Conservation (phyloP, 2,888 invertebrate species). For the Ganaspis brasiliensis region DNA sequence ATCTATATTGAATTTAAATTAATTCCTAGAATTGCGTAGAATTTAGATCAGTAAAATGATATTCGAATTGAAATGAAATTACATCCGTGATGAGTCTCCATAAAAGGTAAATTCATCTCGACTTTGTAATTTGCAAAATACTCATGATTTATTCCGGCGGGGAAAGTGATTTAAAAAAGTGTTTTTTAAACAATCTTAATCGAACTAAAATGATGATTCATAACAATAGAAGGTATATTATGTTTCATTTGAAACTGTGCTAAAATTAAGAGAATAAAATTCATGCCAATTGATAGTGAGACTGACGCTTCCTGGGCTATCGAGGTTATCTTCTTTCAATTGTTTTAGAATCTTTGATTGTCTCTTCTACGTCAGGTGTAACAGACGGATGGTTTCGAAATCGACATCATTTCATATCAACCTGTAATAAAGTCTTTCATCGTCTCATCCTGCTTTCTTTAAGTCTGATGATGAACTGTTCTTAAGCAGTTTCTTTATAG, state of each 20-base stretch:
- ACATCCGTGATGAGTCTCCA: background rate
- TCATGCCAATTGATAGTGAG: slow-evolving; percentile 25
- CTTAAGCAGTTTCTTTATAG: background rate
- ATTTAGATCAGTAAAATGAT: too few relatives aligned
- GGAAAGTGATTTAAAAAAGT: too few relatives aligned
- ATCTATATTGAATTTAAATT: too few relatives aligned
- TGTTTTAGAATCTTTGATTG: slow-evolving; percentile 28
- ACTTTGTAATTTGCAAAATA: background rate
- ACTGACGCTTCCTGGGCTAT: slow-evolving; percentile 25
- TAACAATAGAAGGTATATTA: background rate
- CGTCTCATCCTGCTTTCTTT: background rate
- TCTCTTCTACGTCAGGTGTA: slow-evolving; percentile 10
- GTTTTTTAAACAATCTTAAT: background rate
- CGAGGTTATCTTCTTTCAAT: slow-evolving; percentile 23
- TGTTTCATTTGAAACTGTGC: background rate
- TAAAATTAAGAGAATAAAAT: slow-evolving; percentile 20
- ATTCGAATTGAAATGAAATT: background rate
- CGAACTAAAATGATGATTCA: background rate
- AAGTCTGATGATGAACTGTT: too few relatives aligned
- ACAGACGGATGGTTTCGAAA: slow-evolving; percentile 25
- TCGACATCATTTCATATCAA: slow-evolving; percentile 26
- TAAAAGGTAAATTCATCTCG: background rate
- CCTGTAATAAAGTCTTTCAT: background rate
- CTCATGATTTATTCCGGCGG: background rate
- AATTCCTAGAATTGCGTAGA: too few relatives aligned